These are phyloP conservation scores for Caradrina kadenii DNA, from an alignment of 2,888 invertebrate species.

Conservation along the genomic window DNA sequence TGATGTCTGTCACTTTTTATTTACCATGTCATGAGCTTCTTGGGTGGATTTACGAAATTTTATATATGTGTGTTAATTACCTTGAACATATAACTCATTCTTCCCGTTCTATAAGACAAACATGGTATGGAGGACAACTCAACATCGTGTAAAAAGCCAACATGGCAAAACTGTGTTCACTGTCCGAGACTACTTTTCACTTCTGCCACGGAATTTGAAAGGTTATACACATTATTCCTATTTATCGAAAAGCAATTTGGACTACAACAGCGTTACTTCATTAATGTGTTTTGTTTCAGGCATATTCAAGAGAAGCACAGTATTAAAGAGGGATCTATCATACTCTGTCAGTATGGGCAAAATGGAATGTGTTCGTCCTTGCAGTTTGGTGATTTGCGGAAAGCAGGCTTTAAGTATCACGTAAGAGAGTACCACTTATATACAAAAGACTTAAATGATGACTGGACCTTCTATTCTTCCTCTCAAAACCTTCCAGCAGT, in stretches of 20 bases:
- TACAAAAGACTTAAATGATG: conserved; percentile 82
- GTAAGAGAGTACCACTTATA: conserved; percentile 92
- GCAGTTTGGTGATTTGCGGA: conserved; percentile 97
- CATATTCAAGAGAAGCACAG: conserved; percentile 95
- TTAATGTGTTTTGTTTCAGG: conserved; percentile 83
- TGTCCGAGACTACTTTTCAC: conserved; percentile 91
- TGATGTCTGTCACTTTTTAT: conserved; percentile 57
- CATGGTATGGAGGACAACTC: conserved; percentile 89
- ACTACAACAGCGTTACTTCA: conserved; percentile 9
- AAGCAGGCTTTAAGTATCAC: conserved; percentile 96
- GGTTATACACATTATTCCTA: conserved; percentile 77
- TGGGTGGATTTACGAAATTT: conserved; percentile 63
- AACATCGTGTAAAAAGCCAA: conserved; percentile 79
- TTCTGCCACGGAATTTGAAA: conserved; percentile 91
- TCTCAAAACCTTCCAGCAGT: conserved; percentile 98
- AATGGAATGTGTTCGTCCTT: conserved; percentile 96
- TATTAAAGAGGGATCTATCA: conserved; percentile 96
- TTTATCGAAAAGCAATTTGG: conserved; percentile 12
- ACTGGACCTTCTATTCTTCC: conserved; percentile 97
- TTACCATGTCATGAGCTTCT: conserved; percentile 64
- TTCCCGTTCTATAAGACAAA: conserved; percentile 70
- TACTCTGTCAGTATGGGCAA: conserved; percentile 96
- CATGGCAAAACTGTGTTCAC: conserved; percentile 92
- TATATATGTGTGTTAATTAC: conserved; percentile 39
- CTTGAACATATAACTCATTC: conserved; percentile 45